A percentile compares a stretch with the other conserved stretches of the same genome.
Conservation (phyloP, 2,113 vertebrate genomes). For the Todiramphus saurophagus region DNA sequence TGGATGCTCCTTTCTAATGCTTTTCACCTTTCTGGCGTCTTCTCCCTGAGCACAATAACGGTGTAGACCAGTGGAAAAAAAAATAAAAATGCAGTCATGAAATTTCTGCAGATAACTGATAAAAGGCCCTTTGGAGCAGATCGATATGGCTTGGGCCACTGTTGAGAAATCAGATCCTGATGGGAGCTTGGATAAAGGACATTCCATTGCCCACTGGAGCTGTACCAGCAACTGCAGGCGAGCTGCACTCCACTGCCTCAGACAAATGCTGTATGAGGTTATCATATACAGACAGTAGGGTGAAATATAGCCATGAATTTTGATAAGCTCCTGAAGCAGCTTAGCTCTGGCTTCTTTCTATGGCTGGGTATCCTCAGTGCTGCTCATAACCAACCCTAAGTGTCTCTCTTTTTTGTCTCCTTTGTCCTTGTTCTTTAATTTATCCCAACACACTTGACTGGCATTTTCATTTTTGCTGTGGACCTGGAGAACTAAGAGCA, state of each 20-base stretch:
- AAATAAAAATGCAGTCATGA: background rate
- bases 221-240: accelerated
- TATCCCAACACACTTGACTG: background rate
- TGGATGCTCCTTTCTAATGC: background rate
- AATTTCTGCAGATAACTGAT: background rate
- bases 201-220: background rate
- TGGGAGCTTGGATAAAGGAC: background rate
- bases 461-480: background rate
- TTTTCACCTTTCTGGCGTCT: background rate
- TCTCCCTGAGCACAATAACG: background rate
- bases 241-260: background rate
- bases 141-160: accelerated
- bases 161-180: background rate
- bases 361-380: background rate
- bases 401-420: background rate
- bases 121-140: background rate
- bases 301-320: background rate
- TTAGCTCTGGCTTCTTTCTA: background rate
- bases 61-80: background rate
- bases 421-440: background rate
- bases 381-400: background rate
- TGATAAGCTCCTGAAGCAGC: background rate
- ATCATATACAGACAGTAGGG: background rate
- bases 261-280: accelerated
- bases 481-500: background rate